A percentile compares a stretch with the other conserved stretches of the same genome.
phyloP scores from a whole-genome alignment of 1,140 invertebrate genomes.

The Cydia strobilella region DNA sequence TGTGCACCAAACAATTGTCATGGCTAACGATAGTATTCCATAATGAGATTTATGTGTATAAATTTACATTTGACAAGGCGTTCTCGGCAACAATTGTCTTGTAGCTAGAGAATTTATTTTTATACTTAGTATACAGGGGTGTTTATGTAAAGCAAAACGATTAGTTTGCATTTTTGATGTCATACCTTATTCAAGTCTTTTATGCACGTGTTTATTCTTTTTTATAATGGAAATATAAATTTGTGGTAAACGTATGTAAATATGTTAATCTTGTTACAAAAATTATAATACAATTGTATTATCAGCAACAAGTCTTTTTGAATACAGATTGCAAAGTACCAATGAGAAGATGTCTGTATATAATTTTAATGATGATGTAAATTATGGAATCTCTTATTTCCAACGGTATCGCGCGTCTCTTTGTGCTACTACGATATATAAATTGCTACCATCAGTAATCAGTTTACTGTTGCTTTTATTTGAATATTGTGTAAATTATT shows the following conservation, averaged over 20 bases:
- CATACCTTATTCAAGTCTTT: slow-evolving; percentile 26
- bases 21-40: slow-evolving; percentile 31
- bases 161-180: slow-evolving; percentile 22
- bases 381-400: slow-evolving; percentile 77
- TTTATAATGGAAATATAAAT: slow-evolving; percentile 33
- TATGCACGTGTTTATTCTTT: slow-evolving; percentile 30
- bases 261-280: slow-evolving; percentile 30
- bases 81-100: slow-evolving; percentile 28
- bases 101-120: slow-evolving; percentile 33
- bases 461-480: slow-evolving; percentile 75
- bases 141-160: slow-evolving; percentile 21
- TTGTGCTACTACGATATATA: slow-evolving; percentile 63
- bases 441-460: slow-evolving; percentile 67
- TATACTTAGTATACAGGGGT: slow-evolving; percentile 30
- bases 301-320: slow-evolving; percentile 38
- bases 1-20: slow-evolving; percentile 4
- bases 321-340: slow-evolving; percentile 37
- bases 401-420: slow-evolving; percentile 61
- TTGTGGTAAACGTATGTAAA: slow-evolving; percentile 22
- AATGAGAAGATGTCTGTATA: slow-evolving; percentile 63
- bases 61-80: slow-evolving; percentile 22
- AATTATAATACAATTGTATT: slow-evolving; percentile 31
- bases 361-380: slow-evolving; percentile 71
- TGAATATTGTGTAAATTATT: slow-evolving; percentile 76
- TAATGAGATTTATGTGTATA: slow-evolving; percentile 32